Base-by-base conservation (phyloP, 1,140 invertebrate species). In the Galendromus occidentalis region DNA sequence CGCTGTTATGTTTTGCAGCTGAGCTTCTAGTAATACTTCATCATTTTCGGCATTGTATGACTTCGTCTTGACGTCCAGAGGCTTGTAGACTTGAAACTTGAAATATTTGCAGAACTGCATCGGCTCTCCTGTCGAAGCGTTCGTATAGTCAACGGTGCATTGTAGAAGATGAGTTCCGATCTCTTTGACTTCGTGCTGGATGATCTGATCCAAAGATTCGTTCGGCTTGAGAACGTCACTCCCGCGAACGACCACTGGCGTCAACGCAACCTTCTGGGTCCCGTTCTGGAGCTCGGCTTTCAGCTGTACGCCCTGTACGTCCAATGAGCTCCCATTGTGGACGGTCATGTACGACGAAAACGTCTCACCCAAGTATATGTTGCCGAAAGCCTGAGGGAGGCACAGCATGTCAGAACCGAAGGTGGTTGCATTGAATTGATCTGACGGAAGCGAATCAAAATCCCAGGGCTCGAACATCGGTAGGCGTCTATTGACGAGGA, bases 171-270 rank as follows among this genome's bases (percentile, higher is more conserved):
- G 93, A 47, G 88, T 91, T 33, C 92, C 93, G 71, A 93, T 85
- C 80, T 98, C 94, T 78, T 95, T 97, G 5, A 98, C 91, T 82
- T 98, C 93, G 79, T 98, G 91, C 74, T 91, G 86, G 73, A 98
- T 92, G 18, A 97, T 86, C 78, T 93, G 85, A 79, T 94, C 91
- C 17, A 96, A 80, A 22, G 87, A 94, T 72, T 86, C 82, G 72
- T 84, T 80, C 66, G 80, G 76, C 47, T 83, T 79, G 2, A 75
- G 68, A 18, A 76, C 73, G 33, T 82, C 76, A 69, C 81, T 79
- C 47, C 80, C 78, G 69, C 81, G 80, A 67, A 81, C 81, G 18
- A 84, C 82, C 14, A 59, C 51, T 2, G 51, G 51, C 14, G 25
- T 59, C 59, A 94, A 76, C 64, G 83, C 79, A 70, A 95, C 85